Evolutionary conservation across 2,888 invertebrate genomes (phyloP), one percentile per base, ranked within the genome.

Genomic region (Watsonalla binaria): DNA sequence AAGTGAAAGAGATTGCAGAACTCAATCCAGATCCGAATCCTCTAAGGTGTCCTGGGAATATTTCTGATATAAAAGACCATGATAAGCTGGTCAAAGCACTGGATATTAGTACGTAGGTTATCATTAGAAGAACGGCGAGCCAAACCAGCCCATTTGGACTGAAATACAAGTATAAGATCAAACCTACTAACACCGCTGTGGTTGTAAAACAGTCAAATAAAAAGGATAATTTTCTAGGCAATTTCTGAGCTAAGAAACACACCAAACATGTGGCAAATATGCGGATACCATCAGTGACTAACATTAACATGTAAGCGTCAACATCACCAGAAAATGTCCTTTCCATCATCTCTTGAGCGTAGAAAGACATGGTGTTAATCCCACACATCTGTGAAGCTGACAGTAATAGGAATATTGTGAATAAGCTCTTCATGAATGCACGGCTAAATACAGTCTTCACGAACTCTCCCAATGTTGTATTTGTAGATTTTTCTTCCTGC

Each of bases 51-150:
- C 70, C 62, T 6, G 82, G 78, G 54, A 80, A 84, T 56, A 84
- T 65, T 57, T 84, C 84, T 0, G 78, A 67, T 0, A 78, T 61
- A 55, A 82, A 80, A 2, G 80, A 69, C 82, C 81, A 83, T 7
- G 76, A 67, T 48, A 78, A 59, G 51, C 70, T 69, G 0, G 70
- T 65, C 6, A 78, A 51, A 0, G 59, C 59, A 57, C 77, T 74
- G 4, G 76, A 71, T 47, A 66, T 56, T 14, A 58, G 60, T 37
- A 79, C 68, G 45, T 78, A 84, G 4, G 68, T 9, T 45, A 82
- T 57, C 46, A 80, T 58, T 39, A 73, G 61, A 6, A 55, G 58
- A 33, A 82, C 52, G 39, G 74, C 70, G 7, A 80, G 5, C 78
- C 75, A 80, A 6, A 63, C 47, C 5, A 70, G 47, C 6, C 68